Base-by-base conservation (phyloP, 2,888 invertebrate genomes). In the Erpobdella octoculata region DNA sequence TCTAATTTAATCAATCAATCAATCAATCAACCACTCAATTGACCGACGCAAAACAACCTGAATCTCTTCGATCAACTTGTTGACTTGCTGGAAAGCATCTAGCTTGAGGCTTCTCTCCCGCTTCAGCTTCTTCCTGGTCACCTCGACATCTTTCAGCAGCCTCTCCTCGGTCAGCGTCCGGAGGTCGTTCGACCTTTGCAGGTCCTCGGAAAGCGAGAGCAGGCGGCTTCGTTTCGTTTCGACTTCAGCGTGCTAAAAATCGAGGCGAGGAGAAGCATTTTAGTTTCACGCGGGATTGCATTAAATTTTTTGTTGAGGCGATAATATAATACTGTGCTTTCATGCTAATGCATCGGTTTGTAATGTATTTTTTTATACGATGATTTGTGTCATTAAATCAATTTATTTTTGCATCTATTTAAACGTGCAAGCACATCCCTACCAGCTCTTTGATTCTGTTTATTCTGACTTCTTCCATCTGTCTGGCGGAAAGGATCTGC, bases 391-490 rank as follows among this genome's bases (percentile, higher is more conserved):
- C 1, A 5, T 53, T 53, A n/a, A 53, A 53, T 6, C n/a, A 8
- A 53, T 53, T 15, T 8, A 28, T 25, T 53, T 53, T 53, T 8
- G 1, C 21, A 12, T 6, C 9, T 5, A 18, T 12, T 6, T 25
- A 53, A 28, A 53, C 6, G 28, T 53, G 53, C 8, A 53, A 53
- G n/a, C n/a, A n/a, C n/a, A n/a, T n/a, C n/a, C n/a, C n/a, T n/a
- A 62, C 62, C 62, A 62, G 31, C 33, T 62, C 62, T 18, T 62
- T 62, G 62, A 62, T 62, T 35, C 33, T 62, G 31, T 35, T 62
- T 18, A 33, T 35, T 18, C 62, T 28, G n/a, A 35, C 62, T 62
- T 62, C 62, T 35, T 62, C 62, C 8, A 62, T 31, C 31, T 62
- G 62, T 9, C 31, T 62, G 9, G 31, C 62, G 1, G 62, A 62